A percentile compares a stretch with the other conserved stretches of the same genome.
phyloP scores from a whole-genome alignment of 2,888 invertebrate species.

The Metalampra italica region DNA sequence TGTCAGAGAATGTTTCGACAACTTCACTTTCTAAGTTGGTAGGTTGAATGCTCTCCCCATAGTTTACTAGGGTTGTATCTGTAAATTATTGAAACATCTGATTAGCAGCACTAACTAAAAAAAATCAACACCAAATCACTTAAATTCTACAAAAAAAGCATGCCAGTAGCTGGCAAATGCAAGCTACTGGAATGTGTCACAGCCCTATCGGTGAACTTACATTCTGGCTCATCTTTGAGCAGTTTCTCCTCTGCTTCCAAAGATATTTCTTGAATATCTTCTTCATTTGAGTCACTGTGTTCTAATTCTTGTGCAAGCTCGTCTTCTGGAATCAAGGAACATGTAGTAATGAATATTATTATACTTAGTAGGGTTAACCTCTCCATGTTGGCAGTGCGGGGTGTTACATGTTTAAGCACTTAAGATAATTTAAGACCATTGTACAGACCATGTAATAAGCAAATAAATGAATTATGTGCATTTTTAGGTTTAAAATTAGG shows the following conservation, averaged over 20 bases:
- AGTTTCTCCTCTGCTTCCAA: slow-evolving; percentile 70
- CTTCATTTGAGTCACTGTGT: slow-evolving; percentile 72
- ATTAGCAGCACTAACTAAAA: too few relatives aligned
- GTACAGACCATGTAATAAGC: too few relatives aligned
- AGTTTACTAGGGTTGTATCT: slow-evolving; percentile 70
- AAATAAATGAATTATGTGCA: too few relatives aligned
- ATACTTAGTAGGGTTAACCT: too few relatives aligned
- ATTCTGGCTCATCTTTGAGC: slow-evolving; percentile 71
- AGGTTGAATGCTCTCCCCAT: slow-evolving; percentile 50
- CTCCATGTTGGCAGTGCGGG: too few relatives aligned
- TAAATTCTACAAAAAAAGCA: too few relatives aligned
- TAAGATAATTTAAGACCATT: too few relatives aligned
- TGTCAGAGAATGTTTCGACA: slow-evolving; percentile 57
- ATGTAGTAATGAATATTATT: neutral
- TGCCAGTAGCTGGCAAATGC: too few relatives aligned
- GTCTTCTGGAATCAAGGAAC: slow-evolving; percentile 47
- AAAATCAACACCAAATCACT: too few relatives aligned
- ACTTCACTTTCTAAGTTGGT: slow-evolving; percentile 47
- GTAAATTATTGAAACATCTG: slow-evolving; percentile 14
- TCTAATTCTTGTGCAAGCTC: slow-evolving; percentile 68
- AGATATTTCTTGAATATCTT: slow-evolving; percentile 69
- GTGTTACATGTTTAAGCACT: too few relatives aligned
- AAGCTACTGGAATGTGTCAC: too few relatives aligned
- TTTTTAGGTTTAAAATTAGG: too few relatives aligned
- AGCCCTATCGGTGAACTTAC: slow-evolving; percentile 36